phyloP scores from a whole-genome alignment of 2,113 vertebrate species.

The Lanius ludovicianus region DNA sequence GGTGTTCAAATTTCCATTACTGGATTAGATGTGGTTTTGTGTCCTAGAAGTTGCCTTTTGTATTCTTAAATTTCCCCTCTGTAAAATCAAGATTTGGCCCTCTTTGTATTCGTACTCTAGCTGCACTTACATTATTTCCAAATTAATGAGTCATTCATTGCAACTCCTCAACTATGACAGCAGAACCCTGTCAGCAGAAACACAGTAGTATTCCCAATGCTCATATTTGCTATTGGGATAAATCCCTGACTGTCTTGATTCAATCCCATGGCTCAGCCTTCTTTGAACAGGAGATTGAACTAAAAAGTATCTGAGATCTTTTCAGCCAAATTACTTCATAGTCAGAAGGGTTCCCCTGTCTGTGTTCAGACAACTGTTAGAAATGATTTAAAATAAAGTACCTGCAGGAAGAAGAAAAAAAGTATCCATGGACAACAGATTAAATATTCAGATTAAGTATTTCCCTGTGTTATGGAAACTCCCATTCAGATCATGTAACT shows the following conservation, averaged over 20 bases:
- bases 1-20: background rate
- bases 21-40: background rate
- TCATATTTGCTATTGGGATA: background rate
- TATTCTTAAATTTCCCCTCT: background rate
- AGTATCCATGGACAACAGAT: background rate
- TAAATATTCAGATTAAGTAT: background rate
- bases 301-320: background rate
- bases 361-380: background rate
- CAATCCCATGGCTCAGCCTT: background rate
- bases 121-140: background rate
- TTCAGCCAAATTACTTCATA: background rate
- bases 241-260: background rate
- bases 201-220: rapidly evolving
- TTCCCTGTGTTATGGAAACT: background rate
- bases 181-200: background rate
- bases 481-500: background rate
- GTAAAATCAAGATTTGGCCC: background rate
- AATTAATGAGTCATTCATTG: background rate
- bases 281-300: background rate
- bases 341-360: background rate
- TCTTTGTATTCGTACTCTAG: background rate
- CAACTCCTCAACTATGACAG: background rate
- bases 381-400: background rate
- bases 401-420: background rate
- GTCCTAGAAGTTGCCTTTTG: background rate